Percentiles rank a stretch among this genome's conserved stretches.
Conservation (phyloP, 2,797 vertebrate species). For the Acridotheres tristis region DNA sequence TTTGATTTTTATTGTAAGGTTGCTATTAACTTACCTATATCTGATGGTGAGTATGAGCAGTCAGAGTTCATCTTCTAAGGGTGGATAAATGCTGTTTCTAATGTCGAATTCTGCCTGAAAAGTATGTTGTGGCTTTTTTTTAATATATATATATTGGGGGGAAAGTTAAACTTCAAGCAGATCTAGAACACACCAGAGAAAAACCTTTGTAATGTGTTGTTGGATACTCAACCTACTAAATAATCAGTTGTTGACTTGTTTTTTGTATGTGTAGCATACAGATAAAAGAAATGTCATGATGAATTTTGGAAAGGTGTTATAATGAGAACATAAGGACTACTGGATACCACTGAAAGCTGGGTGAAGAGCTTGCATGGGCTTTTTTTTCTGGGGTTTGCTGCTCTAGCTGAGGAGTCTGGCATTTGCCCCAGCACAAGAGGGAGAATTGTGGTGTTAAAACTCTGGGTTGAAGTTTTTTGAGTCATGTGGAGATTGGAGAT, state of each 20-base stretch:
- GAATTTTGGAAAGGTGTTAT: background rate
- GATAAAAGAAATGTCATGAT: fast-evolving
- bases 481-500: background rate
- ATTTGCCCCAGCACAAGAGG: background rate
- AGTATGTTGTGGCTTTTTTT: no score
- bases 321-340: background rate
- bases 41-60: background rate
- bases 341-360: fast-evolving
- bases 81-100: background rate
- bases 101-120: background rate
- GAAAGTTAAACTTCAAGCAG: background rate
- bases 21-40: background rate
- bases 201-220: background rate
- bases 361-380: background rate
- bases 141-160: fast-evolving
- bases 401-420: background rate
- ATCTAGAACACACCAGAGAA: fast-evolving
- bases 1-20: background rate
- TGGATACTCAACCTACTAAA: background rate
- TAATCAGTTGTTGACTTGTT: fast-evolving
- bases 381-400: background rate
- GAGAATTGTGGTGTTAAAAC: background rate
- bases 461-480: background rate
- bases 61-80: background rate
- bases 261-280: background rate